A percentile compares a stretch with the other conserved stretches of the same genome.
Evolutionary conservation across 2,888 invertebrate genomes (phyloP).

Genomic region (Agrochola lota): DNA sequence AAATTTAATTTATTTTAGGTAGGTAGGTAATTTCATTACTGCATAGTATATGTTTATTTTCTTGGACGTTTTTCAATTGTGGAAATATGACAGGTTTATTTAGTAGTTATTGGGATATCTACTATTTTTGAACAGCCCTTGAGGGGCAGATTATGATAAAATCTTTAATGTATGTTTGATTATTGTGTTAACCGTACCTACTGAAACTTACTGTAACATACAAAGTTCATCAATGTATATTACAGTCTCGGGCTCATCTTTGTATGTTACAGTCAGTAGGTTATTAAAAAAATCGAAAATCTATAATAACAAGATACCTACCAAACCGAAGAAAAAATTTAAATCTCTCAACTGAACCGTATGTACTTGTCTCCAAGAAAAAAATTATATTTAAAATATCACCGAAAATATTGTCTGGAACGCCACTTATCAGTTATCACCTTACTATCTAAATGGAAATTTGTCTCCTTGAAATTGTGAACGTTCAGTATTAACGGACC

Average conservation of each 20-base stretch:
- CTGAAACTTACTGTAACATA: too few relatives aligned
- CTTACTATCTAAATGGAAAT: conserved; percentile 74
- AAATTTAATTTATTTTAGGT: conserved; percentile 1
- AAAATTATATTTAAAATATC: conserved; percentile 15
- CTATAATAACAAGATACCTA: too few relatives aligned
- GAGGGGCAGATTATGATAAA: background rate
- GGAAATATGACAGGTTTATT: background rate
- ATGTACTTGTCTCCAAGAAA: background rate
- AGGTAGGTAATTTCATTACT: background rate
- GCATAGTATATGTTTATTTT: background rate
- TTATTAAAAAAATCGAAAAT: background rate
- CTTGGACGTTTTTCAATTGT: background rate
- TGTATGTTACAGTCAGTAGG: too few relatives aligned
- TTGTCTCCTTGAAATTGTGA: conserved; percentile 71
- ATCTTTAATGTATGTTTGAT: background rate
- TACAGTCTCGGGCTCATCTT: too few relatives aligned
- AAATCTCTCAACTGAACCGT: background rate
- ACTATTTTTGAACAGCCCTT: background rate
- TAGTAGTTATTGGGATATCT: background rate
- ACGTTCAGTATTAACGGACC: conserved; percentile 64
- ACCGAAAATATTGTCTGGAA: conserved; percentile 46
- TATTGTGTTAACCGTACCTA: too few relatives aligned
- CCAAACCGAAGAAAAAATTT: background rate
- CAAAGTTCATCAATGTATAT: too few relatives aligned
- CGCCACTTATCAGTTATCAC: conserved; percentile 62